These are phyloP conservation scores for Netelia fuscicornis DNA, from an alignment of 2,888 invertebrate genomes.

Conservation along the genomic window DNA sequence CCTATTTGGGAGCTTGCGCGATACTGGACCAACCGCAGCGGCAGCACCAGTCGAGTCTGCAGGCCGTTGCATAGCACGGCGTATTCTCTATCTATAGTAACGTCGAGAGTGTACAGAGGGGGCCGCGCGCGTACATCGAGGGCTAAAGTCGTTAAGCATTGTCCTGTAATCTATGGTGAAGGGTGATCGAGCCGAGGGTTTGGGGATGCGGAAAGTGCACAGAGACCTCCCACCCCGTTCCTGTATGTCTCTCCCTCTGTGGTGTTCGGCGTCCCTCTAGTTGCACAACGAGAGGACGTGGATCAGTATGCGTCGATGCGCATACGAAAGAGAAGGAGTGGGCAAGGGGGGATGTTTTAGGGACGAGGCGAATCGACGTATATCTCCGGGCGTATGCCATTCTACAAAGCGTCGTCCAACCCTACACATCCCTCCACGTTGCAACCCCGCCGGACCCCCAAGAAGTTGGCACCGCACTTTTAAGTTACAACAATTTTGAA, in stretches of 20 bases:
- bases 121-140: conserved; percentile 51
- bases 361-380: not conserved
- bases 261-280: not conserved
- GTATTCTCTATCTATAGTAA: not conserved
- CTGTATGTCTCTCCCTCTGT: not conserved
- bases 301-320: conserved; percentile 43
- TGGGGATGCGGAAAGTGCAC: conserved; percentile 46
- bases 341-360: not conserved
- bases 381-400: conserved; percentile 6
- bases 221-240: not conserved
- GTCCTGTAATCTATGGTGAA: conserved; percentile 66
- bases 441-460: too few species aligned
- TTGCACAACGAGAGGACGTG: conserved; percentile 15
- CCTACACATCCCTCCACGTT: too few species aligned
- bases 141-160: conserved; percentile 70
- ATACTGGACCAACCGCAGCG: conserved; percentile 52
- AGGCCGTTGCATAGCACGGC: not conserved
- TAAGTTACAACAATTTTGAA: too few species aligned
- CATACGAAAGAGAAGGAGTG: conserved; percentile 4
- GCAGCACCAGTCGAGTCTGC: conserved; percentile 1
- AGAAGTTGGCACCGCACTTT: too few species aligned
- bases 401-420: not conserved
- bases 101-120: conserved; percentile 15
- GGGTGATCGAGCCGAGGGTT: conserved; percentile 43
- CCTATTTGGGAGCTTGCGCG: conserved; percentile 34